Evolutionary conservation across 2,113 vertebrate species (phyloP), one percentile per base, ranked within the genome.

Genomic region (Pelmatolapia mariae): DNA sequence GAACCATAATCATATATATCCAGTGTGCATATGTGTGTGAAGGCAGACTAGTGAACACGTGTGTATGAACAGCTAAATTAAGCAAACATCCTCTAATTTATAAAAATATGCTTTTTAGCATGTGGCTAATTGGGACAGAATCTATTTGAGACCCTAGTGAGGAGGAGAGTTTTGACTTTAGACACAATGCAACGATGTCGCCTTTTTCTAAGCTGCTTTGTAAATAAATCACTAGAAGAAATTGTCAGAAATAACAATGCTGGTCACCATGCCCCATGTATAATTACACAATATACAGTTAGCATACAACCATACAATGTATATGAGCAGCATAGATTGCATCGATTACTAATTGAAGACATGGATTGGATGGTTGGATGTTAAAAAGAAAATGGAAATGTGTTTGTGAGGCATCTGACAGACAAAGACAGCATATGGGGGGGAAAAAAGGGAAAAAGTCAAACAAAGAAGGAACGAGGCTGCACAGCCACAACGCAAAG

Each of bases 381-480:
- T 43, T 24, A 54, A 18, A 43, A 52, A 76, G 4, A 81, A 31
- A 82, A 76, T 29, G 8, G 24, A 86, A 53, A 85, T 31, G 22
- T 18, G 29, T 80, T 56, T 80, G 13, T 36, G 76, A 82, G 61
- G 45, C 22, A 2, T 50, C 13, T 82, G 87, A 59, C 63, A 43
- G 57, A 78, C 45, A 53, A 22, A 81, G 24, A 36, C 52, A 47
- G 63, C 19, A 36, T 18, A 15, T 6, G 10, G 68, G 4, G 2
- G 4, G 0, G 0, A 71, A 19, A 33, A 54, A 31, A 13, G 8
- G 18, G 36, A n/a, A 63, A 19, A 71, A 81, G 31, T 84, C 38
- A 24, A 91, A 86, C 83, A 90, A 91, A 86, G 84, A 61, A 8
- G 10, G 80, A 71, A 84, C 4, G 6, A 54, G 26, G 56, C 87